Base-by-base conservation (phyloP, 2,113 vertebrate genomes). In the Otolemur garnettii region DNA sequence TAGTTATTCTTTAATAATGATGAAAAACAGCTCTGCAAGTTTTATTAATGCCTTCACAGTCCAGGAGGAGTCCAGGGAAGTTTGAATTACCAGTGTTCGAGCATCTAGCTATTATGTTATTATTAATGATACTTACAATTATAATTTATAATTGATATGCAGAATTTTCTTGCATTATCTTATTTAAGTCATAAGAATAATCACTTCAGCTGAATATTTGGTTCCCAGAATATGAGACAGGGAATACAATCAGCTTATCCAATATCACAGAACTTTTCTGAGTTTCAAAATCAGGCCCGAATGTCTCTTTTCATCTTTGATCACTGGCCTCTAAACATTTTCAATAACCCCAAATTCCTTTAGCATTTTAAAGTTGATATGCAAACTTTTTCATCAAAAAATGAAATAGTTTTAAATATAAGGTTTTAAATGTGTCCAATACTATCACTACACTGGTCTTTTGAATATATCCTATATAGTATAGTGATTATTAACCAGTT, bases 1-100 rank as follows among this genome's bases (percentile, higher is more conserved):
- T 62, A 77, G 35, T 64, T 81, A 71, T 91, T 75, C 24, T 72
- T 96, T 62, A 33, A 68, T 88, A 81, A 85, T 68, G 71, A 19
- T 64, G 78, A 84, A 72, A 59, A 94, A 53, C 4, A 77, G n/a
- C 26, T 68, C 7, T 45, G 72, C 55, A 68, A 62, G 13, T 82
- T 79, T 45, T 94, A 82, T 66, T 60, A 60, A 38, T 64, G 62
- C 35, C 57, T 92, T 75, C 57, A 50, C 2, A 79, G 35, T 28
- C 42, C 33, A 50, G 7, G 14, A 35, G 33, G 26, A 62, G 19
- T 74, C 38, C 13, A 64, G 33, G 4, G 1, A 74, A n/a, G 42
- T 62, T n/a, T 45, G 26, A 82, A 66, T 90, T 57, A 14, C 42
- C 53, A 81, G 3, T 53, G 30, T 85, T 35, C 26, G 42, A 60